phyloP scores from a whole-genome alignment of 2,888 invertebrate genomes.

The Heliconius erato region DNA sequence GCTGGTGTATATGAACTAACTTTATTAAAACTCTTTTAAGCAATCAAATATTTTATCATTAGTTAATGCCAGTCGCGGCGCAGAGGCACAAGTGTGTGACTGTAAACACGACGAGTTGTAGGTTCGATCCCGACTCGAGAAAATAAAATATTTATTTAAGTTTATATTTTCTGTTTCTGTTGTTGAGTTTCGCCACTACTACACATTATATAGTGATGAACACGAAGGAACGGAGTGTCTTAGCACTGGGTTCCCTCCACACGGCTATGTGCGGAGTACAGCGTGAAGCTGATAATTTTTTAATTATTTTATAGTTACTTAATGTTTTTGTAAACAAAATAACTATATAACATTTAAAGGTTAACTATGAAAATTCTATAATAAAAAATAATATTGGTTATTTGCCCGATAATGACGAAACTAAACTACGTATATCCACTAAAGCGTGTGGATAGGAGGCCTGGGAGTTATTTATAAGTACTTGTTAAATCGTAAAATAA shows the following conservation, averaged over 20 bases:
- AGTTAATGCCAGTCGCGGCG: too few species aligned
- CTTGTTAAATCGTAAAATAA: conserved; percentile 34
- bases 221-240: background rate
- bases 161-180: too few species aligned
- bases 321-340: background rate
- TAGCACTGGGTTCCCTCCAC: background rate
- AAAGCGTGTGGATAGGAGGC: conserved; percentile 27
- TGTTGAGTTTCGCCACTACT: too few species aligned
- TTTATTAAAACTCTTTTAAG: too few species aligned
- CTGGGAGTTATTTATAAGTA: conserved; percentile 30
- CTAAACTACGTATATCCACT: conserved; percentile 27
- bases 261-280: background rate
- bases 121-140: background rate
- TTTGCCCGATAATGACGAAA: background rate
- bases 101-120: background rate
- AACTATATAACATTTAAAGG: background rate
- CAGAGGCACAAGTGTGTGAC: background rate
- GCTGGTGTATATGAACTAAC: too few species aligned
- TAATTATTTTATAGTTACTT: background rate
- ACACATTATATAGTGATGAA: too few species aligned
- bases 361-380: background rate
- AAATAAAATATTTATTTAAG: too few species aligned
- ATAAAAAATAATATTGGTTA: background rate
- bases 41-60: too few species aligned
- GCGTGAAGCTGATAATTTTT: background rate